These are phyloP conservation scores for Rhinopomastus cyanomelas DNA, from an alignment of 2,113 vertebrate genomes.

Conservation along the genomic window DNA sequence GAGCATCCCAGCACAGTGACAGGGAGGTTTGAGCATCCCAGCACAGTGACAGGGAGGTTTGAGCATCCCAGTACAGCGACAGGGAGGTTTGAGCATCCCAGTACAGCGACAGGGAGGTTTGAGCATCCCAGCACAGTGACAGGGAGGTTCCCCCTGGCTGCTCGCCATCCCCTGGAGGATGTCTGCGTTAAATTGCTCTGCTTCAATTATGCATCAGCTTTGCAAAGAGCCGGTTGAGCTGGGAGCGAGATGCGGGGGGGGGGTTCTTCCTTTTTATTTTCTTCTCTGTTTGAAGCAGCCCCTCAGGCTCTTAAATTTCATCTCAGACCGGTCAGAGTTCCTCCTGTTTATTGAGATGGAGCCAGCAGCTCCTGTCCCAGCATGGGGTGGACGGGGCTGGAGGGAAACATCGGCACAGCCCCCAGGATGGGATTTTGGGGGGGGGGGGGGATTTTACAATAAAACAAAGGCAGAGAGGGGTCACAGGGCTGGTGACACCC, in stretches of 20 bases:
- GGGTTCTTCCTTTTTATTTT: background rate
- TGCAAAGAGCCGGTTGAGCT: constrained; percentile 33
- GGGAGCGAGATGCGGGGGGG: constrained; percentile 4
- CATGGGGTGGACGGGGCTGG: background rate
- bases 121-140: accelerated
- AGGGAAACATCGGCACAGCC: too few relatives aligned
- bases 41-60: background rate
- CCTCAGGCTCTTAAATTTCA: constrained; percentile 10
- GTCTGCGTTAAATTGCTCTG: background rate
- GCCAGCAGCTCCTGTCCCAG: background rate
- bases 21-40: background rate
- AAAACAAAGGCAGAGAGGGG: background rate
- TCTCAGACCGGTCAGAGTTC: background rate
- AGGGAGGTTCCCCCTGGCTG: background rate
- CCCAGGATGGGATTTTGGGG: background rate
- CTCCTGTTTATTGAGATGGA: background rate
- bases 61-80: background rate
- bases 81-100: background rate
- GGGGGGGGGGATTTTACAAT: background rate
- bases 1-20: background rate
- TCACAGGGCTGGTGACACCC: accelerated
- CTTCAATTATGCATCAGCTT: constrained; percentile 62
- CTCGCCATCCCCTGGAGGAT: background rate
- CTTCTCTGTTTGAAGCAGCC: background rate
- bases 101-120: background rate